A percentile compares a stretch with the other conserved stretches of the same genome.
Evolutionary conservation across 2,797 vertebrate species (phyloP).

Genomic region (Esox masquinongy): DNA sequence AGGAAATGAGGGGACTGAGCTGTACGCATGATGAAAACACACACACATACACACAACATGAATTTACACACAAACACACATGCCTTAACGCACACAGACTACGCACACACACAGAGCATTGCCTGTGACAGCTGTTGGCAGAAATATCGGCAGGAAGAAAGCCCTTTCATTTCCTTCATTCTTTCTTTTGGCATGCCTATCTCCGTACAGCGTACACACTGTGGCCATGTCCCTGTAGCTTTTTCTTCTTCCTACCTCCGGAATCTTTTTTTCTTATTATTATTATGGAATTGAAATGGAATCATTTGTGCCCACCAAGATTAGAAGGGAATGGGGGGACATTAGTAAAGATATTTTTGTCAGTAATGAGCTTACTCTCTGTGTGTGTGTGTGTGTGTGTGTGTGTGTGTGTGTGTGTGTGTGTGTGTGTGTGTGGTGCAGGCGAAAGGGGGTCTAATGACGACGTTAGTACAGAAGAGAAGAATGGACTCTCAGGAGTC

Average conservation of each 20-base stretch:
- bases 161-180: slow-evolving; percentile 70
- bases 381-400: too few relatives aligned
- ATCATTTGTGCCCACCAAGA: slow-evolving; percentile 75
- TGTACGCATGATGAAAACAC: slow-evolving; percentile 19
- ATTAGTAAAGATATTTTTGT: slow-evolving; percentile 73
- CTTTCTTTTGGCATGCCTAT: slow-evolving; percentile 71
- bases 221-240: slow-evolving; percentile 69
- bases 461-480: slow-evolving; percentile 68
- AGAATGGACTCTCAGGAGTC: slow-evolving; percentile 67
- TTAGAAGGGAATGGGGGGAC: slow-evolving; percentile 70
- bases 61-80: slow-evolving; percentile 56
- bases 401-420: too few relatives aligned
- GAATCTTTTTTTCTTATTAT: slow-evolving; percentile 52
- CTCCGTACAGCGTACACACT: slow-evolving; percentile 60
- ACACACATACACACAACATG: slow-evolving; percentile 43
- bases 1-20: slow-evolving; percentile 4
- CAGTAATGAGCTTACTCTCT: slow-evolving; percentile 77
- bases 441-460: slow-evolving; percentile 74
- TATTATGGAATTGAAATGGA: slow-evolving; percentile 67
- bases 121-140: slow-evolving; percentile 79
- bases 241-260: slow-evolving; percentile 46
- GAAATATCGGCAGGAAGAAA: slow-evolving; percentile 71
- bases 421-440: slow-evolving; percentile 56
- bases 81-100: slow-evolving; percentile 42
- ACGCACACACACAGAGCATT: slow-evolving; percentile 58